Base-by-base conservation (phyloP, 2,113 vertebrate genomes). In the Lophius piscatorius region DNA sequence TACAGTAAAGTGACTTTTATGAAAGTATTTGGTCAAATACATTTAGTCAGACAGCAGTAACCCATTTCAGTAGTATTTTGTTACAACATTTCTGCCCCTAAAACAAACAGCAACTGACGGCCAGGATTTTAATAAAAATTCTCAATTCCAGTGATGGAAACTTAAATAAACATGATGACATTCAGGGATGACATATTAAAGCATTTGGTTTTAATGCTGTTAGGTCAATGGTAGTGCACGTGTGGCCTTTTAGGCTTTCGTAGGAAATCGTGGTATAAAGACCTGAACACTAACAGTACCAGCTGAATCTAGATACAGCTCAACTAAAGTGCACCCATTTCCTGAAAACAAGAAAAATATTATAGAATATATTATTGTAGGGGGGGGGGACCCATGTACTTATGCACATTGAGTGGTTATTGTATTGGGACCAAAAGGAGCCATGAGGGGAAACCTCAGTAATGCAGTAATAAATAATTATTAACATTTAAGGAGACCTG, bases 161-260 rank as follows among this genome's bases (percentile, higher is more conserved):
- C 56, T 62, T 31, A 54, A 26, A 45, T 40, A 69, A 78, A 76
- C 66, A 69, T 44, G 33, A 28, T 24, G 29, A 47, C 35, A n/a
- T n/a, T n/a, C 46, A 22, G 63, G 52, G 41, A 66, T 42, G 36
- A 59, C 63, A n/a, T 65, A 26, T 66, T 45, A 68, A 64, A 78
- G 70, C 22, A 66, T 81, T 86, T 78, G 81, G 62, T 81, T 81
- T 68, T 9, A 55, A 50, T 64, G 62, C 71, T 67, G 66, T 24
- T 64, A 82, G 77, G 66, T 82, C 79, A 82, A 74, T 77, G 86
- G 76, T 80, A 78, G 65, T 70, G 72, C 86, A 84, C 86, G 75
- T 58, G 59, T 58, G 58, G 83, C 63, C 58, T 76, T 46, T 76
- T 58, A 72, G 77, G 58, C 52, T 50, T 68, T 78, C 48, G 51